A percentile compares a stretch with the other conserved stretches of the same genome.
Conservation (phyloP, 1,140 invertebrate genomes). For the Homalodisca vitripennis region DNA sequence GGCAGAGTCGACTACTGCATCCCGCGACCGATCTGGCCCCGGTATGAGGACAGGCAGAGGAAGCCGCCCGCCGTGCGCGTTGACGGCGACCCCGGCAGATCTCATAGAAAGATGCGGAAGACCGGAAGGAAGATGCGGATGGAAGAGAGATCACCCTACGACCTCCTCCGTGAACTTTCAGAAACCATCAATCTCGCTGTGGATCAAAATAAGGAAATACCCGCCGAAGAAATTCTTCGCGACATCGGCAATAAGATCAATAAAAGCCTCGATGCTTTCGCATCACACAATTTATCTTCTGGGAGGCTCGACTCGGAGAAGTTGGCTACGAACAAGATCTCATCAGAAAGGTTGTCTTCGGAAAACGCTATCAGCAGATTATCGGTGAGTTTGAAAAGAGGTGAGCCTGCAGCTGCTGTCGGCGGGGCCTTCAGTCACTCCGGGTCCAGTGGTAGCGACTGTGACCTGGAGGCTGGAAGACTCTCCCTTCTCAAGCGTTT, state of each 20-base stretch:
- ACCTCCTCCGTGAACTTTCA: slow-evolving; percentile 22
- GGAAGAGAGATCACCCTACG: slow-evolving; percentile 25
- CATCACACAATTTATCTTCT: too few relatives aligned
- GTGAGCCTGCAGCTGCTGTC: slow-evolving; percentile 25
- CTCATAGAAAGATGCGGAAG: slow-evolving; percentile 13
- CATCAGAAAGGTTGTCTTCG: too few relatives aligned
- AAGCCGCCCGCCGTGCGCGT: background rate
- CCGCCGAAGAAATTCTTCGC: slow-evolving; percentile 24
- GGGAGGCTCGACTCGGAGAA: slow-evolving; percentile 11
- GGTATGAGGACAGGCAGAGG: slow-evolving; percentile 14
- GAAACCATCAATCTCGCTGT: slow-evolving; percentile 25
- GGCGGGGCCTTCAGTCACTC: slow-evolving; percentile 29
- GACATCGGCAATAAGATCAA: slow-evolving; percentile 29
- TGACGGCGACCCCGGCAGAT: background rate
- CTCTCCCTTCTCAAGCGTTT: slow-evolving; percentile 29
- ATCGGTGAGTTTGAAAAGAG: slow-evolving; percentile 23
- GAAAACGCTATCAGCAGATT: slow-evolving; percentile 21
- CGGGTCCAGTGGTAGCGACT: slow-evolving; percentile 19
- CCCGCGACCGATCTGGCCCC: slow-evolving; percentile 38
- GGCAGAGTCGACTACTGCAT: slow-evolving; percentile 37
- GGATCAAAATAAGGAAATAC: slow-evolving; percentile 24
- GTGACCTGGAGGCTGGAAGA: slow-evolving; percentile 28
- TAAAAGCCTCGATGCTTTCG: slow-evolving; percentile 25
- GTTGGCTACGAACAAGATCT: background rate
- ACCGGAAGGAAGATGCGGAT: too few relatives aligned